Conservation (phyloP, 30 jellyfish, hydroid and myxozoan species). For the Nemopilema nomurai region DNA sequence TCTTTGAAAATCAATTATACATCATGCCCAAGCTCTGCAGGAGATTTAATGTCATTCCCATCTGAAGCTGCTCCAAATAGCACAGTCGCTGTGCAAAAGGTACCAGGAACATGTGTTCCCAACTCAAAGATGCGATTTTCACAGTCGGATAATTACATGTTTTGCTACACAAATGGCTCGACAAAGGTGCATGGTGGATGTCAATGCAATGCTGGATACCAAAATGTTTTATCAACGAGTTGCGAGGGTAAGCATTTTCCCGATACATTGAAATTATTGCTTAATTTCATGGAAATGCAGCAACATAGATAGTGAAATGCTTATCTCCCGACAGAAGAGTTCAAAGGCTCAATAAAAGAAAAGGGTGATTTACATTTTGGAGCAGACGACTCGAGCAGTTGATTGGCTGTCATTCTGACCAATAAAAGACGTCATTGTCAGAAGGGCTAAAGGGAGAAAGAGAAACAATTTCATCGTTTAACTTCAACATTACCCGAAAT, state of each 20-base stretch:
- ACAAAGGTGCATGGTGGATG: constrained; percentile 64
- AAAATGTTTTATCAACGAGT: not conserved
- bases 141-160: constrained; percentile 13
- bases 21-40: constrained; percentile 62
- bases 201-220: constrained; percentile 65
- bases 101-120: constrained; percentile 56
- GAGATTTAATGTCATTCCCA: constrained; percentile 43
- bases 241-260: not conserved
- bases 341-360: too few relatives aligned
- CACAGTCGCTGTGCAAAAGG: not conserved
- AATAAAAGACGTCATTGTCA: too few relatives aligned
- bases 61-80: constrained; percentile 52
- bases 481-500: too few relatives aligned
- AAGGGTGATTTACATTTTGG: too few relatives aligned
- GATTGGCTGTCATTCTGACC: too few relatives aligned
- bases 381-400: too few relatives aligned
- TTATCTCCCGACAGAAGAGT: too few relatives aligned
- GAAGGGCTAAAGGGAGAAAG: too few relatives aligned
- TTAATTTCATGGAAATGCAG: too few relatives aligned
- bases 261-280: too few relatives aligned
- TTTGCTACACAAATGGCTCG: constrained; percentile 70
- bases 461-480: too few relatives aligned
- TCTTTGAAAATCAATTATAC: constrained; percentile 13
- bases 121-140: constrained; percentile 19
- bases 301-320: too few relatives aligned